Percentiles rank a stretch among this genome's conserved stretches.
Evolutionary conservation across 2,113 vertebrate species (phyloP).

Genomic region (Tragelaphus strepsiceros): DNA sequence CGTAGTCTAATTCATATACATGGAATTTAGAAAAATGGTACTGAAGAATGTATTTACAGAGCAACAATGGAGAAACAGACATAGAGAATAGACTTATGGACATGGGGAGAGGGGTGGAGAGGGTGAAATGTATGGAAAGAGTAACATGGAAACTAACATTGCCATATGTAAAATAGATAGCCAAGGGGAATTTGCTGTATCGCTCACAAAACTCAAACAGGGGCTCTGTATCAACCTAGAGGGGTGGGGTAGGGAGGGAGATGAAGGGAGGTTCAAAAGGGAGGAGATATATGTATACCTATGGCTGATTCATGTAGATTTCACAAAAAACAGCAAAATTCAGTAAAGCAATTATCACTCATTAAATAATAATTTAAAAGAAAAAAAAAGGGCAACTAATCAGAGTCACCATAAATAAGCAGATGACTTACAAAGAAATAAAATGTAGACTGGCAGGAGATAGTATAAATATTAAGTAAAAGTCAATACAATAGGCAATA

Average conservation of each 20-base stretch:
- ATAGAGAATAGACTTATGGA: not conserved
- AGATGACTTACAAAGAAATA: not conserved
- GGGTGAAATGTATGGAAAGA: not conserved
- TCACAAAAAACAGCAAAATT: not conserved
- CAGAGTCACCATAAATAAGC: not conserved
- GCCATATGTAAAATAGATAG: not conserved
- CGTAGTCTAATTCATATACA: not conserved
- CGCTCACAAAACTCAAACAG: not conserved
- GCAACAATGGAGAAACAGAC: not conserved
- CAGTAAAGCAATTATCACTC: not conserved
- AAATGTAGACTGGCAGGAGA: not conserved
- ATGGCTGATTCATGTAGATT: not conserved
- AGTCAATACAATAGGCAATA: not conserved
- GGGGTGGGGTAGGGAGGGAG: not conserved
- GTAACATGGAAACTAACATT: not conserved
- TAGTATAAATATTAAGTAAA: not conserved
- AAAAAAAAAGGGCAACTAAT: not conserved
- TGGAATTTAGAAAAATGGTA: not conserved
- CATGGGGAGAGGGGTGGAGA: not conserved
- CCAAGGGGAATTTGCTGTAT: not conserved
- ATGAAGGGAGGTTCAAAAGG: not conserved
- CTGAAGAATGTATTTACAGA: not conserved
- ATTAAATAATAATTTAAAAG: not conserved
- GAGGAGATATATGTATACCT: not conserved
- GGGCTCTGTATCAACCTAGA: not conserved